Percentiles rank a stretch among this genome's conserved stretches.
These are phyloP conservation scores for Micromys minutus DNA, from an alignment of 2,113 vertebrate genomes.

Conservation along the genomic window DNA sequence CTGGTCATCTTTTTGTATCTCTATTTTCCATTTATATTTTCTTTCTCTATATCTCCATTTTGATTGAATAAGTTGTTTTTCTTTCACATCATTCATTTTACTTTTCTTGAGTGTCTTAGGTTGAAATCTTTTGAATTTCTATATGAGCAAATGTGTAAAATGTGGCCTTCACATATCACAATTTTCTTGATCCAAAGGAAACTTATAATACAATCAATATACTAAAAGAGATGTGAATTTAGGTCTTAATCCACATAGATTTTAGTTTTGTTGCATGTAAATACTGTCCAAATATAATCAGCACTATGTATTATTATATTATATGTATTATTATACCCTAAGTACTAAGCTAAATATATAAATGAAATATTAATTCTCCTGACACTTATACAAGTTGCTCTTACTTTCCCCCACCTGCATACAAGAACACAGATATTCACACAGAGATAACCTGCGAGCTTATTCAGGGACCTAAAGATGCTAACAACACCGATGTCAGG, in stretches of 20 bases:
- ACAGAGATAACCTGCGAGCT: background rate
- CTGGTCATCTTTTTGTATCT: background rate
- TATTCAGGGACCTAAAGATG: background rate
- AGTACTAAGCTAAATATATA: background rate
- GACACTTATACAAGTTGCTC: background rate
- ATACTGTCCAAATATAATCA: background rate
- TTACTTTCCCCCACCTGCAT: background rate
- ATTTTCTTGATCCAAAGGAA: background rate
- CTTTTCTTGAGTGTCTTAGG: background rate
- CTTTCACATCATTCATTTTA: background rate
- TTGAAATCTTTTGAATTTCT: slow-evolving; percentile 10
- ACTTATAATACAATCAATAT: background rate
- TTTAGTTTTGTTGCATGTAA: slow-evolving; percentile 14
- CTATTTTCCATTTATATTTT: slow-evolving; percentile 13
- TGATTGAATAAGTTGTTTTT: background rate
- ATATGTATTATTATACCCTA: background rate
- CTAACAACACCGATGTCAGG: background rate
- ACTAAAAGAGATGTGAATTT: background rate
- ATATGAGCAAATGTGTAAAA: background rate
- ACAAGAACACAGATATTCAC: background rate
- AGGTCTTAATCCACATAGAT: background rate
- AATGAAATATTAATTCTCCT: background rate
- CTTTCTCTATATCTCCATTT: background rate
- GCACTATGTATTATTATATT: background rate
- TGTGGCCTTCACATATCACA: background rate